phyloP scores from a whole-genome alignment of 1,140 invertebrate genomes.

The Reticulitermes speratus region DNA sequence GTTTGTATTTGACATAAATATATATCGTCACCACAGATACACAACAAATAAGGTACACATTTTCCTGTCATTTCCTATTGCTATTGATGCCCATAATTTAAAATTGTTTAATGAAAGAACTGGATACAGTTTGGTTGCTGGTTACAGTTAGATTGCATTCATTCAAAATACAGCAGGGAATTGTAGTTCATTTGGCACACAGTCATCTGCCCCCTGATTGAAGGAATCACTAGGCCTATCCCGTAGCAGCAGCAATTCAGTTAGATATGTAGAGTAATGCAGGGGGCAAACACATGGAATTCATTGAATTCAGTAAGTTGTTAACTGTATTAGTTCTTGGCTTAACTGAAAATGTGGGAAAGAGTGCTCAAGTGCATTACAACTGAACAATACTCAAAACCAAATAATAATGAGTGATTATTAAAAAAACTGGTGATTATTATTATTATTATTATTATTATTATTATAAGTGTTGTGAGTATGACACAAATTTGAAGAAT shows the following conservation, averaged over 20 bases:
- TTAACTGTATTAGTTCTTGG: neutral
- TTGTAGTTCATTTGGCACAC: neutral
- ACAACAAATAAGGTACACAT: too few relatives aligned
- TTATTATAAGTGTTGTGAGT: slow-evolving; percentile 8
- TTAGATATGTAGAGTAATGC: neutral
- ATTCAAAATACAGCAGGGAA: neutral
- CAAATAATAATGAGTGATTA: slow-evolving; percentile 2
- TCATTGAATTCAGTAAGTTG: neutral
- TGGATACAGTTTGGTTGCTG: neutral
- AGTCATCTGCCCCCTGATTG: neutral
- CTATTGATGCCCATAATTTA: neutral
- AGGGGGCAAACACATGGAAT: neutral
- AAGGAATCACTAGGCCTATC: slow-evolving; percentile 25
- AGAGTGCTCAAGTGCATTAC: slow-evolving; percentile 2
- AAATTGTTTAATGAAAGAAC: neutral
- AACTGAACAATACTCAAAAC: slow-evolving; percentile 16
- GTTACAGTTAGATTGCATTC: neutral
- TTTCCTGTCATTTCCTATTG: neutral
- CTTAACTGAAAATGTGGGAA: neutral
- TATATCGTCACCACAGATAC: too few relatives aligned
- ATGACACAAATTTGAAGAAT: neutral
- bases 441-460: neutral
- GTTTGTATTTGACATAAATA: too few relatives aligned
- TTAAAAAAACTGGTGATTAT: neutral
- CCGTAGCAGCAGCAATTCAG: slow-evolving; percentile 18